These are phyloP conservation scores for Neogale vison DNA, from an alignment of 2,113 vertebrate species.

Conservation along the genomic window DNA sequence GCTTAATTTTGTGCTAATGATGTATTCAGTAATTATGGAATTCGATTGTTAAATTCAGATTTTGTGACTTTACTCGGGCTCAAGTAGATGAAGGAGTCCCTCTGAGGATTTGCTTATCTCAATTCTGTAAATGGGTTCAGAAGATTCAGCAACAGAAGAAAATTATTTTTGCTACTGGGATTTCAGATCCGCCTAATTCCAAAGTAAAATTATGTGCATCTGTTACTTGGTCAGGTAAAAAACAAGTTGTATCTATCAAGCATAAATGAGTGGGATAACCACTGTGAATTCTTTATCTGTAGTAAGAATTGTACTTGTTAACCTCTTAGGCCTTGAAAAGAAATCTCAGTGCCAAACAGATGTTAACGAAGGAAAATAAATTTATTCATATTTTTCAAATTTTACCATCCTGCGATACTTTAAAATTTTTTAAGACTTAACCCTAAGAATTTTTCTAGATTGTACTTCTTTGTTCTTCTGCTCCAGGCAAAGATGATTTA, in stretches of 20 bases:
- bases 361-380: slow-evolving; percentile 43
- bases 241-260: not conserved
- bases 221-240: slow-evolving; percentile 97
- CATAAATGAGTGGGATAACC: not conserved
- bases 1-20: not conserved
- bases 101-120: slow-evolving; percentile 93
- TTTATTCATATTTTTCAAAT: slow-evolving; percentile 25
- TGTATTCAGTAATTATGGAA: not conserved
- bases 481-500: not conserved
- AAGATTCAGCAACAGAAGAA: slow-evolving; percentile 89
- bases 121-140: slow-evolving; percentile 93
- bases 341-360: not conserved
- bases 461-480: not conserved
- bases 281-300: slow-evolving; percentile 2
- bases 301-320: slow-evolving; percentile 45
- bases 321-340: not conserved
- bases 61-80: slow-evolving; percentile 80
- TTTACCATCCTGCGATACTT: not conserved
- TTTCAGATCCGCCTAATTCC: slow-evolving; percentile 46
- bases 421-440: slow-evolving; percentile 38
- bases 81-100: slow-evolving; percentile 94
- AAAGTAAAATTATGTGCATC: slow-evolving; percentile 89
- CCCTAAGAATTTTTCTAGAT: slow-evolving; percentile 7
- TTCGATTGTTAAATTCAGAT: not conserved
- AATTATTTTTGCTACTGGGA: slow-evolving; percentile 83